These are phyloP conservation scores for Spodoptera litura DNA, from an alignment of 1,140 invertebrate genomes.

Conservation along the genomic window DNA sequence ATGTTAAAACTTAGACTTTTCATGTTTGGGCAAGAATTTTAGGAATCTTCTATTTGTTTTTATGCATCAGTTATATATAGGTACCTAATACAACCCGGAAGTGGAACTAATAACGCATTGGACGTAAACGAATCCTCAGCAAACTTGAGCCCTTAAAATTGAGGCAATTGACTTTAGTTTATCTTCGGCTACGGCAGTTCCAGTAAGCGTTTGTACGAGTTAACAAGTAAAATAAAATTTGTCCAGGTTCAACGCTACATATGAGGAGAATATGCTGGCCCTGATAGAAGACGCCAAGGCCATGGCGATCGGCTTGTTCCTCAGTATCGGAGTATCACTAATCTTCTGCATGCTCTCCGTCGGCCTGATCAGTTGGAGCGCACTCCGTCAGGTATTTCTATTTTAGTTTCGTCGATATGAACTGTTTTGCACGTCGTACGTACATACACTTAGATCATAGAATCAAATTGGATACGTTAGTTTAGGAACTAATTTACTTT, in stretches of 20 bases:
- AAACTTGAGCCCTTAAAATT: too few species aligned
- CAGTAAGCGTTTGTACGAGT: too few species aligned
- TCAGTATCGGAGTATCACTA: slow-evolving; percentile 87
- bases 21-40: too few species aligned
- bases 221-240: neutral
- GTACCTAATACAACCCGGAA: too few species aligned
- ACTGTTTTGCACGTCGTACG: neutral
- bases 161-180: too few species aligned
- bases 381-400: slow-evolving; percentile 84
- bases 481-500: too few species aligned
- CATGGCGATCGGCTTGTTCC: slow-evolving; percentile 87
- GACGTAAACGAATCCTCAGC: too few species aligned
- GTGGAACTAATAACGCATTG: too few species aligned
- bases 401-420: neutral
- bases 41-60: too few species aligned
- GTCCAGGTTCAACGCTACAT: slow-evolving; percentile 83
- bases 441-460: neutral
- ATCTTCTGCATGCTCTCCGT: slow-evolving; percentile 88
- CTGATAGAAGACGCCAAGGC: slow-evolving; percentile 88
- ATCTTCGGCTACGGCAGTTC: too few species aligned
- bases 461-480: neutral
- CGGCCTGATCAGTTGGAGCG: slow-evolving; percentile 87
- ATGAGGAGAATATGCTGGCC: slow-evolving; percentile 87
- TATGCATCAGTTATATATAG: too few species aligned
- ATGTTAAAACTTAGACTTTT: too few species aligned